Base-by-base conservation (phyloP, 2,797 vertebrate genomes). In the Anabas testudineus region DNA sequence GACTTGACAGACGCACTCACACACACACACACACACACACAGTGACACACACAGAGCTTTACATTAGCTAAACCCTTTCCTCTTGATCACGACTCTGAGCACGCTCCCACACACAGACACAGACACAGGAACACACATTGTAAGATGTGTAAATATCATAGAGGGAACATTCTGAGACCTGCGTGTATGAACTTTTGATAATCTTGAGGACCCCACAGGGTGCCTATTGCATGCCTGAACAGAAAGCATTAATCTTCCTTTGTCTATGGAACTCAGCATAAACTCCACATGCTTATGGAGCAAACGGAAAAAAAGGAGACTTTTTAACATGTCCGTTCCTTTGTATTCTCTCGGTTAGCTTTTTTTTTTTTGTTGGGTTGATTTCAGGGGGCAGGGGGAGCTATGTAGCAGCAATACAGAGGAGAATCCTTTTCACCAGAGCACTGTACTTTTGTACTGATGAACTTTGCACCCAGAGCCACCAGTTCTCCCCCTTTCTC, bases 161-260 rank as follows among this genome's bases (percentile, higher is more conserved):
- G 88, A 90, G 88, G 90, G 87, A 88, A 87, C 82, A 81, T 85
- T 87, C 81, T 83, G 87, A 87, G 84, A 88, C 71, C 64, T 92
- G 86, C 73, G 91, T 95, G 94, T 96, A 95, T 94, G 95, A 95
- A 95, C 88, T 91, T 92, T 94, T 94, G 90, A 90, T 95, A 94
- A 87, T 81, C 87, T 92, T 72, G 92, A 95, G 94, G 94, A 95
- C 88, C 95, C 94, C 93, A 93, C 93, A 94, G 93, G 95, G 95
- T 96, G 95, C 95, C 95, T 96, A 94, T 91, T 94, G 95, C 95
- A 95, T 97, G 95, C 94, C 94, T 95, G 95, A 94, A 89, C 88
- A 94, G 93, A 95, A 91, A 93, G 87, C 91, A 93, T 93, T 95
- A 92, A 92, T 93, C 92, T 93, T 93, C 91, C 92, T 91, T 93